Percentiles rank a stretch among this genome's conserved stretches.
phyloP scores from a whole-genome alignment of 2,888 invertebrate genomes.

The Gonocerus acuteangulatus region DNA sequence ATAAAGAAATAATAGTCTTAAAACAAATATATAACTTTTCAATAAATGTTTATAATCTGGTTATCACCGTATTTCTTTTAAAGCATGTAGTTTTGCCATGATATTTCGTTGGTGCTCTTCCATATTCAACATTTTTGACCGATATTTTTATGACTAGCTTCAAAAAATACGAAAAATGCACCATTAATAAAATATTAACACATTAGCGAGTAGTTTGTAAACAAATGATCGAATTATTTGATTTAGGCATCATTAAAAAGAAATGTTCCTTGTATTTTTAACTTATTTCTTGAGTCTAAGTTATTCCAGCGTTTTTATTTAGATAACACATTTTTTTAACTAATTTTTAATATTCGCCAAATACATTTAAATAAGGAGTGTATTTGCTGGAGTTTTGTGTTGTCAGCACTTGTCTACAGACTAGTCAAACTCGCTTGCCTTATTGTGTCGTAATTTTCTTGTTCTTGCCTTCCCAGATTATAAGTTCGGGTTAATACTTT shows the following conservation, averaged over 20 bases:
- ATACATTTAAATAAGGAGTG: no score
- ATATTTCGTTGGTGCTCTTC: constrained; percentile 63
- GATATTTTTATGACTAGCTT: background rate
- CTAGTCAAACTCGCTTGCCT: background rate
- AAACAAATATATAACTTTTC: no score
- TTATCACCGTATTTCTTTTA: constrained; percentile 78
- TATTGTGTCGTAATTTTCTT: background rate
- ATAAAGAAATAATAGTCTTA: no score
- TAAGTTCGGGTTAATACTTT: no score
- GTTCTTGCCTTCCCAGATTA: background rate
- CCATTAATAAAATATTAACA: constrained; percentile 15
- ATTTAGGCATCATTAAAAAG: background rate
- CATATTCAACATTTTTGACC: constrained; percentile 31
- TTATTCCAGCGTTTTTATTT: background rate
- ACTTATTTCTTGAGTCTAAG: background rate
- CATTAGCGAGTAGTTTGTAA: constrained; percentile 23
- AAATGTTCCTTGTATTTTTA: background rate
- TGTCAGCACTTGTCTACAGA: background rate
- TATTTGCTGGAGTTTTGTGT: background rate
- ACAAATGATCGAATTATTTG: constrained; percentile 16
- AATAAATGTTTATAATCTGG: no score
- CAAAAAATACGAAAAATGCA: constrained; percentile 3
- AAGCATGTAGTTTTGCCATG: constrained; percentile 84
- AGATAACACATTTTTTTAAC: background rate
- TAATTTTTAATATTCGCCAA: no score